Conservation (phyloP, 2,888 invertebrate species). For the Icerya purchasi region DNA sequence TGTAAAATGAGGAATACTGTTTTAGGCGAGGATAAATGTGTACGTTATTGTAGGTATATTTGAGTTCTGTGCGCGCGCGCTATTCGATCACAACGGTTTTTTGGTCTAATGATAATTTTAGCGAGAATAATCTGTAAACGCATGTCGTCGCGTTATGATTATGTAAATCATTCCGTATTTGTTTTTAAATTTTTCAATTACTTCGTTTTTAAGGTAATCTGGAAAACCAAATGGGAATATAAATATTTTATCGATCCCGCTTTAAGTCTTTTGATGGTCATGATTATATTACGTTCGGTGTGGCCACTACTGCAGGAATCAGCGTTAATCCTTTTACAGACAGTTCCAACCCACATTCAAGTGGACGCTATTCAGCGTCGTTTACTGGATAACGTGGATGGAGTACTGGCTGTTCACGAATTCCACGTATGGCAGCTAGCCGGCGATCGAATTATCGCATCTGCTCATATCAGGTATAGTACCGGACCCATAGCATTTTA, state of each 20-base stretch:
- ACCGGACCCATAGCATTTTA: too few relatives aligned
- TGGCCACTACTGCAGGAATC: conserved; percentile 87
- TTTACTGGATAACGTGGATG: conserved; percentile 71
- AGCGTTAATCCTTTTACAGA: conserved; percentile 82
- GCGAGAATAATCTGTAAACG: too few relatives aligned
- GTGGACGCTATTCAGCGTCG: conserved; percentile 78
- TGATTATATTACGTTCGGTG: conserved; percentile 65
- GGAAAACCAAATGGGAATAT: conserved; percentile 31
- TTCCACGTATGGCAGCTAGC: conserved; percentile 98
- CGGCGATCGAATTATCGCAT: conserved; percentile 88
- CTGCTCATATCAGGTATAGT: conserved; percentile 71
- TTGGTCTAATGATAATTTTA: too few relatives aligned
- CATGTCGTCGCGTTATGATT: too few relatives aligned
- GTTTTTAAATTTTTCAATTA: too few relatives aligned
- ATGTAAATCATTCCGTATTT: background rate
- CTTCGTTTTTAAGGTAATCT: conserved; percentile 26
- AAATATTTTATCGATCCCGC: conserved; percentile 80
- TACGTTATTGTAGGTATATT: too few relatives aligned
- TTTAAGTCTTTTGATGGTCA: conserved; percentile 69
- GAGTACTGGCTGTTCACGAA: conserved; percentile 87
- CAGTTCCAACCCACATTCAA: conserved; percentile 86
- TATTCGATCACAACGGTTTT: too few relatives aligned
- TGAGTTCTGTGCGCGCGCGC: too few relatives aligned
- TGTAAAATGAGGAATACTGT: too few relatives aligned
- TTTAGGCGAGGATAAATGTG: too few relatives aligned